Evolutionary conservation across 2,888 invertebrate species (phyloP).

Genomic region (Acronicta aceris): DNA sequence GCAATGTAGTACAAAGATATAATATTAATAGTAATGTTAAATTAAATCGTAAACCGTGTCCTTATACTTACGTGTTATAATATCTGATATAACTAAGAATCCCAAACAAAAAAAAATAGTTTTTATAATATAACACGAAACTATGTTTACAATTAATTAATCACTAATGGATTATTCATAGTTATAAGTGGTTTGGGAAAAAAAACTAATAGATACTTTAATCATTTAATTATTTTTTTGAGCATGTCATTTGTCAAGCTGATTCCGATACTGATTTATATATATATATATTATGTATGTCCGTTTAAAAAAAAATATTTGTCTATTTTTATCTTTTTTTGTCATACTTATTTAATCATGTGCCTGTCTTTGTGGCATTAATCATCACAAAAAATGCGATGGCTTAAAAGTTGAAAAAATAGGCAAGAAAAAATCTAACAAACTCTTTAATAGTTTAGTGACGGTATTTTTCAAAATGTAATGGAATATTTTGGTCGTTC

Average conservation of each 20-base stretch:
- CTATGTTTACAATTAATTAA: not conserved
- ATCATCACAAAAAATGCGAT: no score
- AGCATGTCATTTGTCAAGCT: slow-evolving; percentile 21
- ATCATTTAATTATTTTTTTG: slow-evolving; percentile 18
- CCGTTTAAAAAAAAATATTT: not conserved
- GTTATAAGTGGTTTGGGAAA: slow-evolving; percentile 4
- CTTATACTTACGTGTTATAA: no score
- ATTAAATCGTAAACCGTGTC: no score
- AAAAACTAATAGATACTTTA: slow-evolving; percentile 6
- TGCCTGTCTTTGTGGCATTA: not conserved
- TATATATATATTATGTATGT: not conserved
- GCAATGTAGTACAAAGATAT: no score
- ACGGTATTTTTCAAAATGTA: not conserved
- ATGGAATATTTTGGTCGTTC: slow-evolving; percentile 31
- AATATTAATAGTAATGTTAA: no score
- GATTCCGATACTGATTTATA: slow-evolving; percentile 17
- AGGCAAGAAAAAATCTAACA: no score
- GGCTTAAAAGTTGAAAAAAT: no score
- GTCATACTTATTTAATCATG: not conserved
- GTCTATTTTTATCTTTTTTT: no score
- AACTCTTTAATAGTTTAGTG: no score
- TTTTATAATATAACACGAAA: slow-evolving; percentile 16
- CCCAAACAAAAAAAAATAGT: not conserved
- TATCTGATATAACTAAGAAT: no score
- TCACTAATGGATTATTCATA: slow-evolving; percentile 8